A percentile compares a stretch with the other conserved stretches of the same genome.
Evolutionary conservation across 2,113 vertebrate species (phyloP).

Genomic region (Rhizomys pruinosus): DNA sequence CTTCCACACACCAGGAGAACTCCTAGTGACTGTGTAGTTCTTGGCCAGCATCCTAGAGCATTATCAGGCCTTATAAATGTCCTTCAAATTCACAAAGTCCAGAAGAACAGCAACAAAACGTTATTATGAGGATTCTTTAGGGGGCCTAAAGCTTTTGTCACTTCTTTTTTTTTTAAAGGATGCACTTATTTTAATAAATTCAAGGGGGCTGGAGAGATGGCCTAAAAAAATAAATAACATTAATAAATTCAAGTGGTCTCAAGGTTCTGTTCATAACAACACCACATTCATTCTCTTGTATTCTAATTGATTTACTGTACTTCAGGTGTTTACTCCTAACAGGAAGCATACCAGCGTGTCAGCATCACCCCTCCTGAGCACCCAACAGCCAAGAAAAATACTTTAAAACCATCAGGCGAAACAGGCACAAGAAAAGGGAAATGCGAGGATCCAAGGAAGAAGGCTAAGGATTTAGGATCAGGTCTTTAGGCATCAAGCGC

Average conservation of each 20-base stretch:
- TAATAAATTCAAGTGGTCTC: slow-evolving; percentile 17
- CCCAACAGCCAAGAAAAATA: not conserved
- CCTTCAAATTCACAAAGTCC: slow-evolving; percentile 19
- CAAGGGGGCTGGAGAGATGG: no score
- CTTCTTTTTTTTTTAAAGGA: no score
- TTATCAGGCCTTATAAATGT: slow-evolving; percentile 47
- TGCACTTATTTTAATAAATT: slow-evolving; percentile 20
- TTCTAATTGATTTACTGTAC: not conserved
- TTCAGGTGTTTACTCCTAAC: not conserved
- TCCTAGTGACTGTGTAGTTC: slow-evolving; percentile 27
- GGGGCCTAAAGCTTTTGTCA: not conserved
- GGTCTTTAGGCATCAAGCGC: not conserved
- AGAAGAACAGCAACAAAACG: slow-evolving; percentile 53
- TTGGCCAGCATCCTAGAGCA: slow-evolving; percentile 68
- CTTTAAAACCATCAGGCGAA: no score
- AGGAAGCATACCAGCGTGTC: not conserved
- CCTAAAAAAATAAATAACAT: no score
- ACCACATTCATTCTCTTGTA: not conserved
- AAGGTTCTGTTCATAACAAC: not conserved
- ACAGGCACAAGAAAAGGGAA: no score
- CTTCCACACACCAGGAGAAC: slow-evolving; percentile 63
- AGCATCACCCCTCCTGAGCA: not conserved
- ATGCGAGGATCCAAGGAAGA: not conserved
- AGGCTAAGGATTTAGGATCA: slow-evolving; percentile 11
- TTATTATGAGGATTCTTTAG: slow-evolving; percentile 57